phyloP scores from a whole-genome alignment of 2,888 invertebrate species.

The Miltochrista miniata region DNA sequence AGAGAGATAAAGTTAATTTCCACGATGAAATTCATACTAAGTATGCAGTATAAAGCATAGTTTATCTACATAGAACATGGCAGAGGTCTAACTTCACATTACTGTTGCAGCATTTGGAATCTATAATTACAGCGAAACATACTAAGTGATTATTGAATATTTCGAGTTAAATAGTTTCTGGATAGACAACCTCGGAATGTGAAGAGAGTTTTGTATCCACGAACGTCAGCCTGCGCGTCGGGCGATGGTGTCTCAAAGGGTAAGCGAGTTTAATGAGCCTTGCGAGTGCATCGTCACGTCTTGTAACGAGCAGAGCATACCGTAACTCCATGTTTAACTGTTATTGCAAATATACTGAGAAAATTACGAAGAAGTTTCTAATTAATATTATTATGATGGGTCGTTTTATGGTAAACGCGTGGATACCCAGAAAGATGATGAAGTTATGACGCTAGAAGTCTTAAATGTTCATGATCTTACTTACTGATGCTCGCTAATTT shows the following conservation, averaged over 20 bases:
- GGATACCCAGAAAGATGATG: too few relatives aligned
- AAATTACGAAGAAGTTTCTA: slow-evolving; percentile 4
- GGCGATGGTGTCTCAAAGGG: slow-evolving; percentile 43
- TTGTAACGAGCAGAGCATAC: slow-evolving; percentile 60
- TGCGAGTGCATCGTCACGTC: slow-evolving; percentile 72
- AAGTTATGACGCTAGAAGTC: too few relatives aligned
- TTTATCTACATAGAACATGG: too few relatives aligned
- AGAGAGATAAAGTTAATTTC: too few relatives aligned
- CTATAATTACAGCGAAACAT: too few relatives aligned
- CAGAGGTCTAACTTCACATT: too few relatives aligned
- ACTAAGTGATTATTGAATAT: too few relatives aligned
- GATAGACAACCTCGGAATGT: slow-evolving; percentile 14
- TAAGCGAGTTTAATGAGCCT: slow-evolving; percentile 55
- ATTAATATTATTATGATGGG: slow-evolving; percentile 4
- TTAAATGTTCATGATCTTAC: too few relatives aligned
- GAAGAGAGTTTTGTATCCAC: slow-evolving; percentile 3
- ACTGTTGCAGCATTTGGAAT: too few relatives aligned
- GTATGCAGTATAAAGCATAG: too few relatives aligned
- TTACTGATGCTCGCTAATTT: too few relatives aligned
- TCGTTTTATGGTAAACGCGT: neutral
- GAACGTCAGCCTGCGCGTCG: slow-evolving; percentile 24
- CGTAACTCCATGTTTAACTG: slow-evolving; percentile 21
- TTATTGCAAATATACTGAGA: slow-evolving; percentile 30
- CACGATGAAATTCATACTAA: too few relatives aligned
- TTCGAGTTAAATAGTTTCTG: neutral